phyloP scores from a whole-genome alignment of 2,888 invertebrate genomes.

The Macaria liturata region DNA sequence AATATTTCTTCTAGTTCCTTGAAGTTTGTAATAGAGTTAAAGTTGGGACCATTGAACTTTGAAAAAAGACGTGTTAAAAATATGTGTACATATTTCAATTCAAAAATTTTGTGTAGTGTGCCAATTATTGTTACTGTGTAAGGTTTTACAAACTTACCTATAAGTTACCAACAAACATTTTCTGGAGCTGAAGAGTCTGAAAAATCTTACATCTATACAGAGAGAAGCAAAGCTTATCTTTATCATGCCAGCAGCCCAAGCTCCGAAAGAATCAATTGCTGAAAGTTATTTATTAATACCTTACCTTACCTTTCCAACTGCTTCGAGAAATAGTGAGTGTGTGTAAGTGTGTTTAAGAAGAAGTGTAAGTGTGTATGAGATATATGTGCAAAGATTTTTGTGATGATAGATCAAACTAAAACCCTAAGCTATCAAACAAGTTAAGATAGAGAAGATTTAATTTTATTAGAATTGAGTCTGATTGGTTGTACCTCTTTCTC shows the following conservation, averaged over 20 bases:
- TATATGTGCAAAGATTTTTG: slow-evolving; percentile 19
- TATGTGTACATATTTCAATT: slow-evolving; percentile 3
- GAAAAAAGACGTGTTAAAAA: background rate
- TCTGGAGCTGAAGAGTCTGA: slow-evolving; percentile 13
- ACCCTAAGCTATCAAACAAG: slow-evolving; percentile 41
- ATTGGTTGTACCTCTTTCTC: slow-evolving; percentile 67
- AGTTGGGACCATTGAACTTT: slow-evolving; percentile 17
- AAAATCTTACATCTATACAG: slow-evolving; percentile 34
- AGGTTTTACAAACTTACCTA: slow-evolving; percentile 10
- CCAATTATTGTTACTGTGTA: background rate
- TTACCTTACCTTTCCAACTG: slow-evolving; percentile 16
- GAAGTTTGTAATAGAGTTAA: slow-evolving; percentile 10
- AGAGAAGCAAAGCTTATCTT: slow-evolving; percentile 53
- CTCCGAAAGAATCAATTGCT: slow-evolving; percentile 33
- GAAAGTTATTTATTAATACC: slow-evolving; percentile 21
- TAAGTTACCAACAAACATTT: background rate
- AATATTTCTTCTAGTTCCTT: slow-evolving; percentile 29
- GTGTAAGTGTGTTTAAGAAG: slow-evolving; percentile 5
- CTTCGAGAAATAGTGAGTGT: slow-evolving; percentile 4
- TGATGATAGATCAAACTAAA: slow-evolving; percentile 34
- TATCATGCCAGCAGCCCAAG: slow-evolving; percentile 51
- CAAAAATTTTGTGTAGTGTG: background rate
- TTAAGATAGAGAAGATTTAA: slow-evolving; percentile 39
- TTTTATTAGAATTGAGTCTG: slow-evolving; percentile 31
- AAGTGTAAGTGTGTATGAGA: slow-evolving; percentile 19